phyloP scores from a whole-genome alignment of 2,113 vertebrate species.

The Brachypodius melanocephalos region DNA sequence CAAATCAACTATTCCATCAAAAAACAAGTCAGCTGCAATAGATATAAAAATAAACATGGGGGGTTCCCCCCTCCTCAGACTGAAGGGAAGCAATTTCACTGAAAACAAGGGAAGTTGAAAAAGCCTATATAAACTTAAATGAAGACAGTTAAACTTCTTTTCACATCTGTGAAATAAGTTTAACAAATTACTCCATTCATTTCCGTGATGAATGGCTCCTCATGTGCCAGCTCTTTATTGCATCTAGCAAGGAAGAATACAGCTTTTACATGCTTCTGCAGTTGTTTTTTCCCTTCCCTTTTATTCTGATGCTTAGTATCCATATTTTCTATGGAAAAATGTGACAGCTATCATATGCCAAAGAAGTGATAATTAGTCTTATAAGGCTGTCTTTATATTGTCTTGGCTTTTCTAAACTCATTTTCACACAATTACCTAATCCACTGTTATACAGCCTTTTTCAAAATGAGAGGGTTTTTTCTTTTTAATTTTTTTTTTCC shows the following conservation, averaged over 20 bases:
- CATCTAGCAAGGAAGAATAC: constrained; percentile 62
- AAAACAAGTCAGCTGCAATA: background rate
- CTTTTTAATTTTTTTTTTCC: background rate
- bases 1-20: background rate
- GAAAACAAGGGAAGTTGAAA: background rate
- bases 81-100: background rate
- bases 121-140: constrained; percentile 44
- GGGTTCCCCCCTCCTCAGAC: background rate
- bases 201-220: constrained; percentile 71
- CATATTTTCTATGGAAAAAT: constrained; percentile 57
- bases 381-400: constrained; percentile 63
- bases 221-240: constrained; percentile 67
- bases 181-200: constrained; percentile 67
- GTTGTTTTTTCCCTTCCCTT: constrained; percentile 54
- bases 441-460: constrained; percentile 6
- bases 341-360: constrained; percentile 64
- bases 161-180: constrained; percentile 46
- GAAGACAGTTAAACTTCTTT: constrained; percentile 42
- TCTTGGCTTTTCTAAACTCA: constrained; percentile 61
- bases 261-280: constrained; percentile 53
- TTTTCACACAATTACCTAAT: constrained; percentile 67
- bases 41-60: background rate
- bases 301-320: constrained; percentile 50
- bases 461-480: background rate
- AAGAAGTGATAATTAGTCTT: constrained; percentile 71